A percentile compares a stretch with the other conserved stretches of the same genome.
Conservation (phyloP, 2,797 vertebrate species). For the Kryptopterus vitreolus region DNA sequence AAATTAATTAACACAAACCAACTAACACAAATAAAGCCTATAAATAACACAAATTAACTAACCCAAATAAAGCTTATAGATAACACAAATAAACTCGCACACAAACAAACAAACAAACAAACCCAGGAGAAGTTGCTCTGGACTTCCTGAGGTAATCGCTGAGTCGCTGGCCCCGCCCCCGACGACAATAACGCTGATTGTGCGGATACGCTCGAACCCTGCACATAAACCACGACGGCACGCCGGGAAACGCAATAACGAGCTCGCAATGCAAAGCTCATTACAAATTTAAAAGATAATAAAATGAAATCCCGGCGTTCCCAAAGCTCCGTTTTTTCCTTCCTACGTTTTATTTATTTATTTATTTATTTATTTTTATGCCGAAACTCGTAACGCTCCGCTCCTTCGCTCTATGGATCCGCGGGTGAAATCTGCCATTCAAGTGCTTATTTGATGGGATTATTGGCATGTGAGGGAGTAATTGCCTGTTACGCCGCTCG, state of each 20-base stretch:
- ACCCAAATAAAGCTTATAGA: too few relatives aligned
- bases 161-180: too few relatives aligned
- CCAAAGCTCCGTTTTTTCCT: constrained; percentile 35
- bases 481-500: background rate
- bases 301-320: constrained; percentile 40
- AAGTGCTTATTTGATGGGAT: background rate
- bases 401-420: background rate
- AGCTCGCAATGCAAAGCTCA: constrained; percentile 44
- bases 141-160: too few relatives aligned
- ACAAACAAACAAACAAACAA: too few relatives aligned
- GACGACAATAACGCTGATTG: constrained; percentile 30
- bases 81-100: too few relatives aligned
- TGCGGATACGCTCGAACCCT: constrained; percentile 47
- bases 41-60: too few relatives aligned
- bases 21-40: too few relatives aligned
- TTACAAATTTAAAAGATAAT: constrained; percentile 55
- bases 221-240: constrained; percentile 42
- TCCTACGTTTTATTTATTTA: constrained; percentile 16
- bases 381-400: background rate
- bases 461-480: constrained; percentile 4
- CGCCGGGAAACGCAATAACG: constrained; percentile 30
- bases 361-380: background rate
- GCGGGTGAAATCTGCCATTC: background rate
- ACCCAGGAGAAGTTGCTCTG: too few relatives aligned
- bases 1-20: too few relatives aligned